Percentiles rank a stretch among this genome's conserved stretches.
Conservation (phyloP, 2,113 vertebrate genomes). For the Propithecus coquereli region DNA sequence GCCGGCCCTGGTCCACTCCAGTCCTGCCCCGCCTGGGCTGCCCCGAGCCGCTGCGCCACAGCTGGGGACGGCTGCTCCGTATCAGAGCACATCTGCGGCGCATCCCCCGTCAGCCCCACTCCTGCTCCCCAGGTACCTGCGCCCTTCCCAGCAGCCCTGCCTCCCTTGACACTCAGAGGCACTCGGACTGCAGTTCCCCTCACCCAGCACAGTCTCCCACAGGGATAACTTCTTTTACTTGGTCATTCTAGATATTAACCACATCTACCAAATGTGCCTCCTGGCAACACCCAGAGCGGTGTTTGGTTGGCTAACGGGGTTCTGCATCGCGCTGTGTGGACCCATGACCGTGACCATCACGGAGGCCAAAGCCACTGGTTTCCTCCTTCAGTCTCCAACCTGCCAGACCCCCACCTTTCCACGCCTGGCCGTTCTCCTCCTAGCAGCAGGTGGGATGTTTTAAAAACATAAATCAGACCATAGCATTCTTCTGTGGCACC, state of each 20-base stretch:
- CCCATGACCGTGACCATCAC: too few relatives aligned
- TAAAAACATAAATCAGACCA: background rate
- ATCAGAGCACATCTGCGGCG: background rate
- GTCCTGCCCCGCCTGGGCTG: background rate
- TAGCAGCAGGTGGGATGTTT: background rate
- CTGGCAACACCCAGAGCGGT: background rate
- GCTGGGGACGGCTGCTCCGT: background rate
- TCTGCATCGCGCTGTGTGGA: background rate
- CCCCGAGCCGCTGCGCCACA: background rate
- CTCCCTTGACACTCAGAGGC: background rate
- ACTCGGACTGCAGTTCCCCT: too few relatives aligned
- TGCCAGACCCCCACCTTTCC: background rate
- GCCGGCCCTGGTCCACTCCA: background rate
- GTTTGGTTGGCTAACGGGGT: too few relatives aligned
- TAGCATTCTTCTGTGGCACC: accelerated
- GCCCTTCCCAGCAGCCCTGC: accelerated
- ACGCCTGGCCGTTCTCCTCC: background rate
- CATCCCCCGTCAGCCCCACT: background rate
- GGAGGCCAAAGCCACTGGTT: background rate
- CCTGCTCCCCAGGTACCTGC: background rate
- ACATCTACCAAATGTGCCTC: too few relatives aligned
- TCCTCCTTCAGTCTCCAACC: background rate
- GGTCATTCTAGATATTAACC: too few relatives aligned
- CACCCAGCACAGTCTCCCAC: background rate
- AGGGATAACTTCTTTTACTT: background rate